Conservation (phyloP, 64 coral and sea anemone species). For the Anthopleura sola region DNA sequence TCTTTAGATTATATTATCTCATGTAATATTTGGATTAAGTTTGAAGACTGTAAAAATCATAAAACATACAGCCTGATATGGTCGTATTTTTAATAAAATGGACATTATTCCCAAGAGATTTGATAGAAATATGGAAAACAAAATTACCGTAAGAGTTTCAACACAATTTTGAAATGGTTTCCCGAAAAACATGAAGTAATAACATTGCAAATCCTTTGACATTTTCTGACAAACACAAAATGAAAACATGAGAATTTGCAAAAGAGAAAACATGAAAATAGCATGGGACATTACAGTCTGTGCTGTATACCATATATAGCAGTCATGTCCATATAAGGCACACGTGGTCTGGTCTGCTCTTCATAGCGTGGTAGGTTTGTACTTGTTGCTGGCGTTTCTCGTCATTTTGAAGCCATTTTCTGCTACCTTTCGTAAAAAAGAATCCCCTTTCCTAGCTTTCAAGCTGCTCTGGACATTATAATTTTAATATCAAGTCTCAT, state of each 20-base stretch:
- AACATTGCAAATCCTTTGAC: no score
- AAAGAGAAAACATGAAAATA: not conserved
- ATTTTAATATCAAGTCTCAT: not conserved
- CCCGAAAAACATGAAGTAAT: no score
- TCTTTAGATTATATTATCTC: no score
- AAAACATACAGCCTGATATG: no score
- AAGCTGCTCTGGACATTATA: not conserved
- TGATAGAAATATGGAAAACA: no score
- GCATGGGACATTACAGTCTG: slow-evolving; percentile 3
- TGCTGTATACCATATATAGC: not conserved
- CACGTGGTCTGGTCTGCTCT: slow-evolving; percentile 2
- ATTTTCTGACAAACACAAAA: not conserved
- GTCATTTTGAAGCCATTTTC: not conserved
- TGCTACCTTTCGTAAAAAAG: not conserved
- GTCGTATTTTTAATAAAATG: no score
- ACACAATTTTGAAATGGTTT: no score
- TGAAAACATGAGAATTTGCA: not conserved
- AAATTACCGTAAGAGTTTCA: no score
- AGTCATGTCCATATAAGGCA: slow-evolving; percentile 15
- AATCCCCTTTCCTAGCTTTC: not conserved
- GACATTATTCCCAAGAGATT: no score
- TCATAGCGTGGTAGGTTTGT: slow-evolving; percentile 17
- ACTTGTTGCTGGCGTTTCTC: not conserved
- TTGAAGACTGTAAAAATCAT: no score
- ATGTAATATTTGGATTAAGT: no score